Percentiles rank a stretch among this genome's conserved stretches.
phyloP scores from a whole-genome alignment of 2,797 vertebrate genomes.

The Scolopax bukidnonensis region DNA sequence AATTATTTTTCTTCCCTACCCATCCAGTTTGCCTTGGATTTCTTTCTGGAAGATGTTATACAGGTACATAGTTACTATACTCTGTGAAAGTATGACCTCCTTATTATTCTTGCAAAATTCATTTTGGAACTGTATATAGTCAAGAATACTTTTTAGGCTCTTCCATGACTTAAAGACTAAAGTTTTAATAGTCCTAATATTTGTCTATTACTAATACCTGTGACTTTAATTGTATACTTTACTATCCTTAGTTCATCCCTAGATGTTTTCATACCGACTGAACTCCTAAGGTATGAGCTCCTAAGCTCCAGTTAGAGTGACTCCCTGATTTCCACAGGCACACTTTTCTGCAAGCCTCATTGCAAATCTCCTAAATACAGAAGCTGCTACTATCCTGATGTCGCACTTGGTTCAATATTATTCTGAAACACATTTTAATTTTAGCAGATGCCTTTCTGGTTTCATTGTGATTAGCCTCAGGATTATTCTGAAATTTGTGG shows the following conservation, averaged over 20 bases:
- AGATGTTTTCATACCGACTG: background rate
- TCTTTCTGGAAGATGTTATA: background rate
- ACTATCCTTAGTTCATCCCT: background rate
- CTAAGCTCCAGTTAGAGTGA: background rate
- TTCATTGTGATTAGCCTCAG: background rate
- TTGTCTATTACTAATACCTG: background rate
- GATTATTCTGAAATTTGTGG: background rate
- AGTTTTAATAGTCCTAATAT: background rate
- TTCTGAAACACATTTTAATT: background rate
- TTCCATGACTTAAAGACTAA: background rate
- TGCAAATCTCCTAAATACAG: background rate
- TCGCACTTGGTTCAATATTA: background rate
- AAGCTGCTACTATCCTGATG: background rate
- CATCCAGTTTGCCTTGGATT: background rate
- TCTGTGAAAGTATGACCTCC: background rate
- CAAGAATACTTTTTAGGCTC: background rate
- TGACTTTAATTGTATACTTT: background rate
- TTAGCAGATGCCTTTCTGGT: background rate
- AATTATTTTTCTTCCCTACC: background rate
- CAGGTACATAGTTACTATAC: background rate
- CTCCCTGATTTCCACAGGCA: background rate
- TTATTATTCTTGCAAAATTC: background rate
- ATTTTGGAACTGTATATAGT: background rate
- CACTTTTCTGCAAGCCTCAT: background rate
- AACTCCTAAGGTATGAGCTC: background rate